Percentiles rank a stretch among this genome's conserved stretches.
Conservation (phyloP, 2,113 vertebrate genomes). For the Gavia stellata region DNA sequence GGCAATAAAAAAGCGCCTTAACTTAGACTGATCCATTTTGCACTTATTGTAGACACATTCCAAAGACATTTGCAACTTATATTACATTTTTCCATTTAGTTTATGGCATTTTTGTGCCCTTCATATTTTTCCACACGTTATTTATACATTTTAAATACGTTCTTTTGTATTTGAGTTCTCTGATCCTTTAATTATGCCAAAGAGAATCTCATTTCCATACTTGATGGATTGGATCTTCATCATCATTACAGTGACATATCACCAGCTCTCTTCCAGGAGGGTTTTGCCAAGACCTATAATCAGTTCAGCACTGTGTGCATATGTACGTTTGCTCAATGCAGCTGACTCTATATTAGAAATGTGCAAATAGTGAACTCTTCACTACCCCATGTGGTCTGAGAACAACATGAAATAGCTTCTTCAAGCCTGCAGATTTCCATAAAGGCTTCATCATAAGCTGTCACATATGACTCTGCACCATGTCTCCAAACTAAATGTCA, state of each 20-base stretch:
- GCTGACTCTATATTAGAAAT: not conserved
- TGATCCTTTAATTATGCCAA: conserved; percentile 21
- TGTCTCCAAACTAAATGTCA: not conserved
- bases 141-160: conserved; percentile 37
- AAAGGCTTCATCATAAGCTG: not conserved
- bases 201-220: conserved; percentile 1
- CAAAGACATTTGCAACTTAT: conserved; percentile 47
- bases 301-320: not conserved
- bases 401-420: not conserved
- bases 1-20: conserved; percentile 49
- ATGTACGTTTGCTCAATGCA: not conserved
- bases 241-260: conserved; percentile 7
- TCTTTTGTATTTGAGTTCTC: conserved; percentile 21
- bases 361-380: not conserved
- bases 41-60: conserved; percentile 60
- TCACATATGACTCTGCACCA: not conserved
- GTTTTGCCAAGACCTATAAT: conserved; percentile 10
- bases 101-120: conserved; percentile 50
- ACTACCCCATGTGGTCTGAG: not conserved
- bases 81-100: conserved; percentile 58
- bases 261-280: conserved; percentile 20
- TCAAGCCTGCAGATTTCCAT: not conserved
- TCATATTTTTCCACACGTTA: conserved; percentile 43
- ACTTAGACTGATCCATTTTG: conserved; percentile 52
- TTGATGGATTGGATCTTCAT: conserved; percentile 35